These are phyloP conservation scores for Drosophila pseudoananassae DNA, from an alignment of 1,140 invertebrate genomes.

Conservation along the genomic window DNA sequence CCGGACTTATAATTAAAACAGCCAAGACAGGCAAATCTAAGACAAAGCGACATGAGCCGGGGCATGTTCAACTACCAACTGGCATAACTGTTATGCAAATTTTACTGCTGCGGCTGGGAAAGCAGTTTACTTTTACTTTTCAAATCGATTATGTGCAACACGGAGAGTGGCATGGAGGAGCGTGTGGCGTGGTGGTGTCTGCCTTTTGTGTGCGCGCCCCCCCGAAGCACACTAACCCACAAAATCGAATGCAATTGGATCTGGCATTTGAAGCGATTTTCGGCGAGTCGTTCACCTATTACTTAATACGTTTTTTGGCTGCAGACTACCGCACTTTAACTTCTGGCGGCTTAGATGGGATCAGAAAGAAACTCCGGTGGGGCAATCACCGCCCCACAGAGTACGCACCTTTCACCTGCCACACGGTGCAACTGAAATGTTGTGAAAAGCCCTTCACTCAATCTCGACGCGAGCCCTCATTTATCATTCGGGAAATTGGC, in stretches of 20 bases:
- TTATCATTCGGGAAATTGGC: conserved; percentile 1
- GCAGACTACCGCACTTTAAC: conserved; percentile 22
- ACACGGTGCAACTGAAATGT: conserved; percentile 1
- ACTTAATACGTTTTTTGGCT: conserved; percentile 16
- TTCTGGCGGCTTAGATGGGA: conserved; percentile 12
- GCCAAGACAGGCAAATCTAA: conserved; percentile 25
- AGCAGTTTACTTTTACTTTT: conserved; percentile 73
- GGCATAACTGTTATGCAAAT: conserved; percentile 66
- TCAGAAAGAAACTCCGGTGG: neutral
- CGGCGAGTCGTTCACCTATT: conserved; percentile 37
- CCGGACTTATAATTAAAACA: conserved; percentile 38
- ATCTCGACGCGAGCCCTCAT: conserved; percentile 7
- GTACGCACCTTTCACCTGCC: conserved; percentile 35
- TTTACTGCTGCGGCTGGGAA: conserved; percentile 36
- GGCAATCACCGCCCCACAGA: conserved; percentile 6
- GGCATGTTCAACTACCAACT: conserved; percentile 6
- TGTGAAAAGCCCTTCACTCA: conserved; percentile 11
- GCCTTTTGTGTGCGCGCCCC: conserved; percentile 17
- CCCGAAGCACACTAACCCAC: conserved; percentile 41
- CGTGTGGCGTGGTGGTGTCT: neutral
- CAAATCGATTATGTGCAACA: conserved; percentile 48
- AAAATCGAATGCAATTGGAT: conserved; percentile 20
- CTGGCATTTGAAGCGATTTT: conserved; percentile 24
- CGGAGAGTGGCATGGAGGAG: neutral
- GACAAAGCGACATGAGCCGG: conserved; percentile 22